Evolutionary conservation across 2,113 vertebrate species (phyloP).

Genomic region (Catharus fuscescens): DNA sequence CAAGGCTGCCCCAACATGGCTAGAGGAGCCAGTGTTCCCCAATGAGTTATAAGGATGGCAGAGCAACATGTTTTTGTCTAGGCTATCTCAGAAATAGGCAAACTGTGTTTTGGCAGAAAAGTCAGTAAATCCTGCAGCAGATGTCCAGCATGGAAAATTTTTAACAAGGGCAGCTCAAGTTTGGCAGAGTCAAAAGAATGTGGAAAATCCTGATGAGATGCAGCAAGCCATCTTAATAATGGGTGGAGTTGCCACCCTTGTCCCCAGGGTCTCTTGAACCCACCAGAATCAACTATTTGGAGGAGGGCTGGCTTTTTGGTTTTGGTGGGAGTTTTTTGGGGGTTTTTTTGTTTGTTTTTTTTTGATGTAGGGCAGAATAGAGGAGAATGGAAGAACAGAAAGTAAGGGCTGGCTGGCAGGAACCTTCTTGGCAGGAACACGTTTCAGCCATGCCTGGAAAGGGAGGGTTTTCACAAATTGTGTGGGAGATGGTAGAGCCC

Average conservation of each 20-base stretch:
- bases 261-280: fast-evolving
- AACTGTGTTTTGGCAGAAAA: constrained; percentile 53
- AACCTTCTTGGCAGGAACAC: neutral
- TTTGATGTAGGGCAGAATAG: neutral
- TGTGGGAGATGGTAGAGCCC: neutral
- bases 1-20: neutral
- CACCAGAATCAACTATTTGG: neutral
- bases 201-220: neutral
- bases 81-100: neutral
- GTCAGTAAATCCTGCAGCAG: constrained; percentile 55
- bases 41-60: neutral
- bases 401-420: neutral
- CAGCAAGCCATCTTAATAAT: neutral
- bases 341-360: neutral
- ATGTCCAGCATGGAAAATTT: constrained; percentile 62
- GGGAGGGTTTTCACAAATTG: neutral
- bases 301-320: neutral
- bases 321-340: neutral
- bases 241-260: neutral
- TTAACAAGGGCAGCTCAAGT: neutral
- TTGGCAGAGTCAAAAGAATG: constrained; percentile 31
- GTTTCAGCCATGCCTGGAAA: neutral
- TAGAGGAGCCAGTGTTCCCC: neutral
- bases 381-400: neutral
- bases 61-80: constrained; percentile 8